Percentiles rank a stretch among this genome's conserved stretches.
Evolutionary conservation across 2,888 invertebrate genomes (phyloP).

Genomic region (Tineola bisselliella): DNA sequence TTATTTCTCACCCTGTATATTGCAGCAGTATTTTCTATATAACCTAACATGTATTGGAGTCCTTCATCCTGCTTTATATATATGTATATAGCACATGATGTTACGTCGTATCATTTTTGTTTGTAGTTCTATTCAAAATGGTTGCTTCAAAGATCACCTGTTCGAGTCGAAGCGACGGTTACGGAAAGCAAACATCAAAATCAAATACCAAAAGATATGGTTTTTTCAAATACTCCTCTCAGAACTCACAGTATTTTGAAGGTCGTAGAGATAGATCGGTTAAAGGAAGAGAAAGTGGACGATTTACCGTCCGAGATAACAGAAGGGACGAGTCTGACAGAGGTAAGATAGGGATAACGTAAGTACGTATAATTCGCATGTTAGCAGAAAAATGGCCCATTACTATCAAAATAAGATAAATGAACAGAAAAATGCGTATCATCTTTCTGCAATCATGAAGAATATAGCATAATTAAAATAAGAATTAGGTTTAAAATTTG

Average conservation of each 20-base stretch:
- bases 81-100: slow-evolving; percentile 59
- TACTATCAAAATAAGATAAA: background rate
- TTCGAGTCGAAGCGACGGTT: slow-evolving; percentile 63
- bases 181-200: slow-evolving; percentile 52
- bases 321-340: slow-evolving; percentile 43
- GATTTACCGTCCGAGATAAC: slow-evolving; percentile 21
- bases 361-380: slow-evolving; percentile 31
- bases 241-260: slow-evolving; percentile 60
- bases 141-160: slow-evolving; percentile 65
- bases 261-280: slow-evolving; percentile 63
- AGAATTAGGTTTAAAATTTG: slow-evolving; percentile 5
- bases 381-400: background rate
- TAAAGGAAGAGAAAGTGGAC: slow-evolving; percentile 56
- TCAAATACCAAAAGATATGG: slow-evolving; percentile 63
- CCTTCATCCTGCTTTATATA: slow-evolving; percentile 34
- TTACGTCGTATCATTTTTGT: slow-evolving; percentile 67
- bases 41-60: background rate
- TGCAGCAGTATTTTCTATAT: background rate
- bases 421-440: background rate
- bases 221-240: slow-evolving; percentile 66
- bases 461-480: background rate
- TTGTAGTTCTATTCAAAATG: slow-evolving; percentile 69
- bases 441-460: background rate
- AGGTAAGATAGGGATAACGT: slow-evolving; percentile 52
- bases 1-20: too few relatives aligned